Evolutionary conservation across 2,888 invertebrate genomes (phyloP).

Genomic region (Zaprionus bogoriensis): DNA sequence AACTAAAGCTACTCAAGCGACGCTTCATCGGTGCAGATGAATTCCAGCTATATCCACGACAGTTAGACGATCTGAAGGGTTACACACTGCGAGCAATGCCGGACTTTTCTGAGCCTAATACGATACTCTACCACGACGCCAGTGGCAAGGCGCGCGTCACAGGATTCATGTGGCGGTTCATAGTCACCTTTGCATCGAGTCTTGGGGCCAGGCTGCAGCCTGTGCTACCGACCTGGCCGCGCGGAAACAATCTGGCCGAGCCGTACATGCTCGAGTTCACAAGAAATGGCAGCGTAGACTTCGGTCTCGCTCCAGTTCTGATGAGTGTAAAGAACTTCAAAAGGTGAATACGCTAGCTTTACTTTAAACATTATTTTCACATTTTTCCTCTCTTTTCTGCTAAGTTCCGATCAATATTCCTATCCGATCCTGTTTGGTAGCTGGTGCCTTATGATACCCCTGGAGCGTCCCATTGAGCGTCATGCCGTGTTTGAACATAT

Average conservation of each 20-base stretch:
- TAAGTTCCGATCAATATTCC: conserved; percentile 29
- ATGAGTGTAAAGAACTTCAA: not conserved
- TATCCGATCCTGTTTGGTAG: conserved; percentile 33
- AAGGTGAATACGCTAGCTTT: not conserved
- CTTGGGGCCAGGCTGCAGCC: conserved; percentile 24
- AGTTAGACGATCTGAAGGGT: conserved; percentile 34
- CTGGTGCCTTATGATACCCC: conserved; percentile 58
- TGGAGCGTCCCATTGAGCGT: conserved; percentile 30
- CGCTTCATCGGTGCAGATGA: not conserved
- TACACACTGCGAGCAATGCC: conserved; percentile 36
- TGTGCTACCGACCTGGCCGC: conserved; percentile 15
- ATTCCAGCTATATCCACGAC: conserved; percentile 26
- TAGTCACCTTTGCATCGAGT: conserved; percentile 32
- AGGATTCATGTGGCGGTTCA: conserved; percentile 52
- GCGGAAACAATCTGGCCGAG: not conserved
- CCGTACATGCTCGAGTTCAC: conserved; percentile 33
- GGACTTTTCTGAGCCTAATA: conserved; percentile 49
- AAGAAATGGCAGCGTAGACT: conserved; percentile 39
- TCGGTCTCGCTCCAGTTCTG: conserved; percentile 28
- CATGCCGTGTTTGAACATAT: conserved; percentile 21
- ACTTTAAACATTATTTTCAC: not conserved
- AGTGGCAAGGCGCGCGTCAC: conserved; percentile 13
- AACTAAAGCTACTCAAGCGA: conserved; percentile 22
- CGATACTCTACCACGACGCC: conserved; percentile 22
- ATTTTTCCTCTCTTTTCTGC: not conserved